Evolutionary conservation across 2,113 vertebrate genomes (phyloP), one percentile per base, ranked within the genome.

Genomic region (Engystomops pustulosus): DNA sequence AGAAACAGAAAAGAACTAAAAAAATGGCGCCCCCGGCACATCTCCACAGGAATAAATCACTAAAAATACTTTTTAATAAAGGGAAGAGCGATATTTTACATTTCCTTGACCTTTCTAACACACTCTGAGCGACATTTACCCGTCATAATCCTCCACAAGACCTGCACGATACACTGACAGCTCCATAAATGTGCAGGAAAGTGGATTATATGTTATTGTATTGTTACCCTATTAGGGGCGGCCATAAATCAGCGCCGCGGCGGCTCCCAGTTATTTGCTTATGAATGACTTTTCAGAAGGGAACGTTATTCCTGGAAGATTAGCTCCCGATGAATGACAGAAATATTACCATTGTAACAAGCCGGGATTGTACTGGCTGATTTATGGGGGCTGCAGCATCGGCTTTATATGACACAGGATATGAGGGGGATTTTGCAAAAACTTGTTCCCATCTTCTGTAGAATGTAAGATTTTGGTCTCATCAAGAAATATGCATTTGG

Each of bases 271-370:
- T 51, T 47, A 76, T 67, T 60, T 65, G 55, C 70, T 83, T 51
- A 82, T 44, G 69, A 53, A 71, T 83, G 53, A 38, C 70, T 76
- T 83, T 83, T 83, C 23, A 67, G 41, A 76, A 36, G 8, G 47
- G 81, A 67, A 38, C 55, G 75, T 76, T 83, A 67, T 65, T 83
- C 81, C 38, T 76, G 27, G 53, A 67, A 76, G 38, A 83, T 83
- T 76, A 83, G 18, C 55, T 74, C 30, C 67, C 18, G 71, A 76
- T 76, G 71, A 83, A 83, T 76, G 81, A 83, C 81, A 83, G 81
- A 76, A 76, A 83, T 83, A 83, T 83, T 51, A 60, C 58, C 49
- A 44, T 76, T 83, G 67, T 83, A 76, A 76, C 69, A 74, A 65
- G 81, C 23, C 18, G 36, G 60, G 55, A 76, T 76, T 83, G 71